Evolutionary conservation across 1,140 invertebrate species (phyloP), one percentile per base, ranked within the genome.

Genomic region (Paralvinella palmiformis): DNA sequence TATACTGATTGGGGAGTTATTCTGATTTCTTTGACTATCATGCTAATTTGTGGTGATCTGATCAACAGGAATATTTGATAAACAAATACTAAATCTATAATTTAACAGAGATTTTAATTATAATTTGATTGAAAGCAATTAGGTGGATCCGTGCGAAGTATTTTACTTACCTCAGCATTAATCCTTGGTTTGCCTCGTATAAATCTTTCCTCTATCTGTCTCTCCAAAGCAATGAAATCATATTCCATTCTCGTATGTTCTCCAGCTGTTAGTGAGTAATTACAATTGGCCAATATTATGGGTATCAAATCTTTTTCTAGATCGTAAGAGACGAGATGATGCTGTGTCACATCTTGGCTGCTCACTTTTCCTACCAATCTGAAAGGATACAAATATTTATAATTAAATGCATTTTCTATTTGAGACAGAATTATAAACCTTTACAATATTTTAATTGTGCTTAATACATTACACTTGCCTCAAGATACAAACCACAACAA

Each of bases 221-320:
- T 50, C 57, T 73, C 67, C 32, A 75, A 62, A 27, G 48, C 62
- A 35, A 37, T 50, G 60, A 72, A 75, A 59, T 75, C 69, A 55
- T 75, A 75, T 22, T 69, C 63, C 27, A 73, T 57, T 17, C 44
- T 61, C 27, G 67, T 69, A 0, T 67, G 67, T 50, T 72, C 52
- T 5, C 69, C 71, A 4, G 73, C 57, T 48, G 69, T 36, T 59
- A 75, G 69, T 4, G 72, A 72, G 59, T 74, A 74, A 57, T 71
- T 70, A 52, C 70, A 74, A 58, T 72, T 69, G 10, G 72, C 66
- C 15, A 75, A 67, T 10, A 75, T 65, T 45, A 75, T 33, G 10
- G 73, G 71, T 24, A 72, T 64, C 32, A 75, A 48, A 60, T 75
- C 74, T 48, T 63, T 61, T 17, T 72, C 72, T 27, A 69, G 71